Percentiles rank a stretch among this genome's conserved stretches.
Evolutionary conservation across 2,888 invertebrate species (phyloP).

Genomic region (Dynastes maya): DNA sequence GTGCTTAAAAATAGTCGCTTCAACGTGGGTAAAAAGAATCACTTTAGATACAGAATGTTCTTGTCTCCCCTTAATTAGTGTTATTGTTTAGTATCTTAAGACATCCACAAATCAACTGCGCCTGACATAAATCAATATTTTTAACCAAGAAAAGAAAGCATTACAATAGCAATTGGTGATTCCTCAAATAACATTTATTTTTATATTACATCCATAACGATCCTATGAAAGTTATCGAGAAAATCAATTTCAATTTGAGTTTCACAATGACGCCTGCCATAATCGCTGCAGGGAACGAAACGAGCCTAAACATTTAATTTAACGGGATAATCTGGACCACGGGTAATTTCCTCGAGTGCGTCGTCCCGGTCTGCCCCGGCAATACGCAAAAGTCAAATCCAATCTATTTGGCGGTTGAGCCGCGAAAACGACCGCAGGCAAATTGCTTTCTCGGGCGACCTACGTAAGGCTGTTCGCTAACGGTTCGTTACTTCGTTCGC

Average conservation of each 20-base stretch:
- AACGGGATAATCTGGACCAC: conserved; percentile 58
- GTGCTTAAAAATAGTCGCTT: too few relatives aligned
- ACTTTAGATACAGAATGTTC: too few relatives aligned
- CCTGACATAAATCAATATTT: too few relatives aligned
- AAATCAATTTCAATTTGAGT: conserved; percentile 55
- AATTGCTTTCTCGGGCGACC: conserved; percentile 55
- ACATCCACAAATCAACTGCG: too few relatives aligned
- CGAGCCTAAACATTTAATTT: conserved; percentile 58
- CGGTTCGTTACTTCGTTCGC: conserved; percentile 42
- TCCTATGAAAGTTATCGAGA: conserved; percentile 32
- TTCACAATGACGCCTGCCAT: conserved; percentile 51
- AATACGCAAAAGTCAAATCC: conserved; percentile 58
- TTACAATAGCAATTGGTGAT: too few relatives aligned
- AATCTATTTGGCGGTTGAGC: conserved; percentile 58
- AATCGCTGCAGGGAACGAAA: conserved; percentile 51
- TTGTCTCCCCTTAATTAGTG: too few relatives aligned
- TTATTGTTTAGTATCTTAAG: too few relatives aligned
- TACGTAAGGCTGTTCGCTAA: conserved; percentile 38
- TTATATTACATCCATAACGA: neutral
- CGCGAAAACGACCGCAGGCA: conserved; percentile 58
- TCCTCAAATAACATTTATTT: neutral
- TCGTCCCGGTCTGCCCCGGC: conserved; percentile 54
- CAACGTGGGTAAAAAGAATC: too few relatives aligned
- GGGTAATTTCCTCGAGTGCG: conserved; percentile 58
- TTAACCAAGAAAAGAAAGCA: too few relatives aligned